Evolutionary conservation across 2,113 vertebrate species (phyloP), one percentile per base, ranked within the genome.

Genomic region (Abramis brama): DNA sequence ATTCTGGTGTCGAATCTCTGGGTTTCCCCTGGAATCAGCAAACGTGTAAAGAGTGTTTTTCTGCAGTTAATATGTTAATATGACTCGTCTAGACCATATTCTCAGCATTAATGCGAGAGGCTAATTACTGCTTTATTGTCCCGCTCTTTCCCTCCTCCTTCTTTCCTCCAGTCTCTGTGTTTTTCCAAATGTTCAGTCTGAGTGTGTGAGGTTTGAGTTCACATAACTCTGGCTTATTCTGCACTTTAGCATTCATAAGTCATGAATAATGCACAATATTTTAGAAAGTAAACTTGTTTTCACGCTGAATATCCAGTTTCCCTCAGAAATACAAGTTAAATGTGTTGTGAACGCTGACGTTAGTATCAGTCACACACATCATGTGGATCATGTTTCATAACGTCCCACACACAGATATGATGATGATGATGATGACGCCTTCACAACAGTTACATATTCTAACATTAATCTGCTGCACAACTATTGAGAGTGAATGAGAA

Each of bases 111-210:
- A 94, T 91, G 90, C 89, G 87, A 92, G 92, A 90, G 91, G 93
- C 93, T 95, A 93, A 95, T 95, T 94, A 91, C 89, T 85, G 60
- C 93, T 95, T 95, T 95, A 94, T 93, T 92, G 93, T 91, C 84
- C 87, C 88, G 81, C 88, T 87, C 88, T 91, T 92, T 93, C 89
- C 88, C 52, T 23, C 90, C 93, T 92, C 93, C 91, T 94, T 93
- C 94, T 93, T 87, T 88, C 87, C 68, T 15, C 8, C 25, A 47
- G 45, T 68, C 90, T 89, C 91, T 93, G 92, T 94, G 91, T 94
- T 94, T 94, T 88, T 89, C 87, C 92, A 90, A 91, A 93, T 94
- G 93, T 94, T 80, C 25, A 15, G 27, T 85, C 50, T 76, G 80
- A 47, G 36, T 89, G 60, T 84, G 76, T 82, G 77, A 36, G 64